Conservation (phyloP, 1,140 invertebrate genomes). For the Pseudomyrmex sp. region DNA sequence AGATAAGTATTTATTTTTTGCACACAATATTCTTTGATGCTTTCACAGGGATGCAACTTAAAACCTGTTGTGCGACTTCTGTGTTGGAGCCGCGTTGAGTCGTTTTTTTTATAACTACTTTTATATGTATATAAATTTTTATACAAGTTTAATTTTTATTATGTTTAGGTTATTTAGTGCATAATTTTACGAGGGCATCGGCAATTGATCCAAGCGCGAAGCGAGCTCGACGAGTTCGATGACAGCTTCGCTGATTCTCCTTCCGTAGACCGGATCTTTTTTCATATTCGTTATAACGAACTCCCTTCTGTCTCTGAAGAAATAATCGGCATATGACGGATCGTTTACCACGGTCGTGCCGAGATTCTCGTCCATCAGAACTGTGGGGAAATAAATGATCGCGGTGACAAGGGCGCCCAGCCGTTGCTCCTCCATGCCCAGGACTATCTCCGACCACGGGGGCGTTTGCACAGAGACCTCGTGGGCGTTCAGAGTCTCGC, state of each 20-base stretch:
- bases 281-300: constrained; percentile 73
- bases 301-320: constrained; percentile 71
- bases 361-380: constrained; percentile 76
- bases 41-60: too few species aligned
- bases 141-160: too few species aligned
- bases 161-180: background rate
- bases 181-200: constrained; percentile 57
- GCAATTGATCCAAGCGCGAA: constrained; percentile 68
- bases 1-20: background rate
- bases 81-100: too few species aligned
- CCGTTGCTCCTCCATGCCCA: constrained; percentile 79
- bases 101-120: too few species aligned
- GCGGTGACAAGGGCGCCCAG: constrained; percentile 77
- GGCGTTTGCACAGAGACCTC: constrained; percentile 59
- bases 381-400: constrained; percentile 75
- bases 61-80: too few species aligned
- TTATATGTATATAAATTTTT: too few species aligned
- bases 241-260: constrained; percentile 73
- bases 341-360: constrained; percentile 68
- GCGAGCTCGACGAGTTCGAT: constrained; percentile 79
- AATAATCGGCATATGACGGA: constrained; percentile 72
- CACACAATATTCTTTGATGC: too few species aligned
- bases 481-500: constrained; percentile 61
- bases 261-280: constrained; percentile 70
- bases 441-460: constrained; percentile 75